phyloP scores from a whole-genome alignment of 2,113 vertebrate species.

The Pan paniscus region DNA sequence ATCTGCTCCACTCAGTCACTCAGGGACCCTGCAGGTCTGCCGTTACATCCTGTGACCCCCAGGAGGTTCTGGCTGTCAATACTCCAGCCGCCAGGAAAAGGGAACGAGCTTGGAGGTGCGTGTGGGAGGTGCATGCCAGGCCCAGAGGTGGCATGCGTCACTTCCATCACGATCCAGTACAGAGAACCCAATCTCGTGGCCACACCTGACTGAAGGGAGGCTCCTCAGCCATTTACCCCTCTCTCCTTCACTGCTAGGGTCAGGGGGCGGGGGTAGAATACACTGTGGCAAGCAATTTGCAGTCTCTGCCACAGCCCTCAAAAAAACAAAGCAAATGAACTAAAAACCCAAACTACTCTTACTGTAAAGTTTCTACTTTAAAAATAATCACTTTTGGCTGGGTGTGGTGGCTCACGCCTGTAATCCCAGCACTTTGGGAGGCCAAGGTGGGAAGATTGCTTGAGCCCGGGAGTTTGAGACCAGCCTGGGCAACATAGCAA shows the following conservation, averaged over 20 bases:
- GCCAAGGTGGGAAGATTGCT: neutral
- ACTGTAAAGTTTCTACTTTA: neutral
- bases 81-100: neutral
- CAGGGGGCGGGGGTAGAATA: too few relatives aligned
- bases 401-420: too few relatives aligned
- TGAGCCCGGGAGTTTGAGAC: neutral
- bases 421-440: neutral
- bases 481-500: neutral
- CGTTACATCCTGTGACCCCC: neutral
- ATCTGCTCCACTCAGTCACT: neutral
- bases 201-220: neutral
- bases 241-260: neutral
- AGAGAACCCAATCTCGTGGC: neutral
- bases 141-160: rapidly evolving
- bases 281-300: rapidly evolving
- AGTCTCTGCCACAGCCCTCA: neutral
- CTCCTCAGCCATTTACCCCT: neutral
- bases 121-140: rapidly evolving
- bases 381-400: neutral
- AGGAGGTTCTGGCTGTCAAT: neutral
- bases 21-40: neutral
- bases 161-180: neutral
- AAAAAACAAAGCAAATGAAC: neutral
- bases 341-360: too few relatives aligned
- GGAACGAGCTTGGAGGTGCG: neutral